Conservation (phyloP, 2,888 invertebrate genomes). For the Matsumyia berberina region DNA sequence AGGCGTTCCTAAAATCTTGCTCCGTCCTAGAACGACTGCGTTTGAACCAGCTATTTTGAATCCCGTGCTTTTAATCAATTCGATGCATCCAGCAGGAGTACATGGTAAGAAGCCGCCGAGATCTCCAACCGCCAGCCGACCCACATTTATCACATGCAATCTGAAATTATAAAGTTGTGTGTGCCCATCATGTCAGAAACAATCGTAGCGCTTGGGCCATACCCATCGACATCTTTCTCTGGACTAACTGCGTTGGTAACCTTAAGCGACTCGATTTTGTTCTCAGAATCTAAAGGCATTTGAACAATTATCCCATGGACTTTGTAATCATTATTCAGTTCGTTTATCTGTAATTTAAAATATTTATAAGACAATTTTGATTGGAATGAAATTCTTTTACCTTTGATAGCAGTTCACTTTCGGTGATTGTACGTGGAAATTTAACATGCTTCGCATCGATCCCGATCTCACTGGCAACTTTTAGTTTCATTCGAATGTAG, state of each 20-base stretch:
- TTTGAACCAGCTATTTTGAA: constrained; percentile 91
- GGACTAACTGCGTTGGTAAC: constrained; percentile 95
- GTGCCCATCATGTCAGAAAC: too few relatives aligned
- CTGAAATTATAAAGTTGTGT: constrained; percentile 84
- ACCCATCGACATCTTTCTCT: constrained; percentile 98
- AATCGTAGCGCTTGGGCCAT: constrained; percentile 79
- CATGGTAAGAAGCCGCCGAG: constrained; percentile 96
- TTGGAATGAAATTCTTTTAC: constrained; percentile 77
- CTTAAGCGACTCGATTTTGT: constrained; percentile 92
- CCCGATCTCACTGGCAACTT: constrained; percentile 95
- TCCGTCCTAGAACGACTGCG: constrained; percentile 97
- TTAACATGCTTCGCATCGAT: constrained; percentile 92
- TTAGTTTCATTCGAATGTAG: constrained; percentile 98
- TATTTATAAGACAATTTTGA: constrained; percentile 11
- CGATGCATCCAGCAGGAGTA: constrained; percentile 97
- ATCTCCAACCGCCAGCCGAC: constrained; percentile 95
- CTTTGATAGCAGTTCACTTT: constrained; percentile 86
- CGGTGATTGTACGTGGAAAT: constrained; percentile 91
- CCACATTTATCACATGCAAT: constrained; percentile 96
- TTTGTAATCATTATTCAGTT: constrained; percentile 91
- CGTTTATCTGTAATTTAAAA: constrained; percentile 78
- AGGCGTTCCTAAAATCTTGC: constrained; percentile 99
- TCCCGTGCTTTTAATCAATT: constrained; percentile 90
- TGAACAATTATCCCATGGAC: constrained; percentile 98
- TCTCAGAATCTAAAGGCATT: constrained; percentile 95